These are phyloP conservation scores for Thaleichthys pacificus DNA, from an alignment of 2,797 vertebrate genomes.

Conservation along the genomic window DNA sequence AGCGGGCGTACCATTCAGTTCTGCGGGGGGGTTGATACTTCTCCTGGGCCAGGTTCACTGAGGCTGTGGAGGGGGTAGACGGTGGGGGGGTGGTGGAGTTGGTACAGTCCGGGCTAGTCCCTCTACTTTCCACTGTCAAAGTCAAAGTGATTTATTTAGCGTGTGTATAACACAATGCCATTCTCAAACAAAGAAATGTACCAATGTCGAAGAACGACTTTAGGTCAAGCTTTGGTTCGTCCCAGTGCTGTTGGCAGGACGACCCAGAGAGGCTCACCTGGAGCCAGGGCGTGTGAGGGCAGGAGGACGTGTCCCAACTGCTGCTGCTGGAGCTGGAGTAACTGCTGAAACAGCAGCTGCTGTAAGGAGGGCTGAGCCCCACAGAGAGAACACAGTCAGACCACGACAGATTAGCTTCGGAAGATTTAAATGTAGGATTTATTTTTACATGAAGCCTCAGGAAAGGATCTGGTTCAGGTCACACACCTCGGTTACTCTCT, in stretches of 20 bases:
- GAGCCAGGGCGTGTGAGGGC: slow-evolving; percentile 81
- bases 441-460: neutral
- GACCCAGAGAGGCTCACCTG: slow-evolving; percentile 68
- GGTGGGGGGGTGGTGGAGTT: slow-evolving; percentile 76
- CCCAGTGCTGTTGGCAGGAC: no score
- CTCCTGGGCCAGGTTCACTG: slow-evolving; percentile 74
- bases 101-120: slow-evolving; percentile 76
- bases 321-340: slow-evolving; percentile 88
- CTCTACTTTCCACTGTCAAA: slow-evolving; percentile 77
- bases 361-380: slow-evolving; percentile 79
- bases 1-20: slow-evolving; percentile 77
- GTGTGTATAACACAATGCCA: no score
- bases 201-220: no score
- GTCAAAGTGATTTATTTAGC: no score
- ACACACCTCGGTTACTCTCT: slow-evolving; percentile 83
- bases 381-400: neutral
- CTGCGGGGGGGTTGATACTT: slow-evolving; percentile 79
- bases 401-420: neutral
- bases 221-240: no score
- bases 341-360: slow-evolving; percentile 91
- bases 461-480: neutral
- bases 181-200: no score
- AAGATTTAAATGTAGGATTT: no score
- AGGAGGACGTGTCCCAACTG: slow-evolving; percentile 78
- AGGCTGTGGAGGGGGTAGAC: slow-evolving; percentile 83